Evolutionary conservation across 2,797 vertebrate species (phyloP), one percentile per base, ranked within the genome.

Genomic region (Smutsia gigantea): DNA sequence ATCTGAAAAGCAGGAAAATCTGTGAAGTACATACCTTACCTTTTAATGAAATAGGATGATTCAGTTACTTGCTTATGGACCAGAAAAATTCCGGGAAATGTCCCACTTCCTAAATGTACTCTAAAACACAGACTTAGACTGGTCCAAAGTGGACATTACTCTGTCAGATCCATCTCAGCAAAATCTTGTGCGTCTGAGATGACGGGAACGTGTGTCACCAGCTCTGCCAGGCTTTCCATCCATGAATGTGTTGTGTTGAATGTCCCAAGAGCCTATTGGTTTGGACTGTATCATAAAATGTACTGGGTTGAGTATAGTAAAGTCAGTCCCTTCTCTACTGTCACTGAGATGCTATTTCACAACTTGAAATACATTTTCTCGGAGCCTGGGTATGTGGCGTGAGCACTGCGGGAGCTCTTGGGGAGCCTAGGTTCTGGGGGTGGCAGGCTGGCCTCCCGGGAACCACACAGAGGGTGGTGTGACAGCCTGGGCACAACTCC

Each of bases 141-240:
- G 8, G 23, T 21, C 37, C 4, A 10, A 18, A 6, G 21, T 2
- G 18, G 51, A 10, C 19, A 8, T 1, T 14, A 4, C 66, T 7
- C 0, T 12, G 31, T 5, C 2, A 4, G 57, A 75, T 3, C 46
- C 21, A 34, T 37, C 29, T 14, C 9, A 4, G 29, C 29, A 61
- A 61, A 34, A 18, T 21, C 31, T 66, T 2, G 0, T 1, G 15
- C 14, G 3, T 51, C 31, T 61, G 53, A 10, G 55, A 25, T 5
- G 18, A n/a, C 9, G 37, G 31, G 13, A 68, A 21, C 1, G 23
- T 31, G n/a, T 81, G 57, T n/a, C 49, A 0, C 14, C 7, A 10
- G 51, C 7, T 4, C n/a, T 29, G 2, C 7, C 42, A 12, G 34
- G 69, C 31, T 66, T 77, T 34, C 29, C 31, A 37, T 11, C 31